These are phyloP conservation scores for Antennarius maculatus DNA, from an alignment of 2,797 vertebrate genomes.

Conservation along the genomic window DNA sequence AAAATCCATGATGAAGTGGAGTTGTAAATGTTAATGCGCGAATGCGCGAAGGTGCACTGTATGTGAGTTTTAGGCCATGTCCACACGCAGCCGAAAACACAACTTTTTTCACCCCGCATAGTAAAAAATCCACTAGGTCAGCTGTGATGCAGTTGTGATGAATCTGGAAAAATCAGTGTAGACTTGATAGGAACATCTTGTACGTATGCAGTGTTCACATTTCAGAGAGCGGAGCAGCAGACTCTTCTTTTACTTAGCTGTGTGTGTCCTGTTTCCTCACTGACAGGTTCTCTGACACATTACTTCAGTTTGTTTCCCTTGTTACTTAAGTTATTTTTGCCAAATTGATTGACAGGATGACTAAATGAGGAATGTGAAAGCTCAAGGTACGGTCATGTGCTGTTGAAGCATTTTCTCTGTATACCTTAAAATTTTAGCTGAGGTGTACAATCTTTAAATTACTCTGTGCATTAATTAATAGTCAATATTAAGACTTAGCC, in stretches of 20 bases:
- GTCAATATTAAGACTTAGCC: neutral
- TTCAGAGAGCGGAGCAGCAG: constrained; percentile 4
- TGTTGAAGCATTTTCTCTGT: too few relatives aligned
- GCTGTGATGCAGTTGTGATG: neutral
- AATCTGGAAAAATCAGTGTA: constrained; percentile 3
- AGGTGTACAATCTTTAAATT: too few relatives aligned
- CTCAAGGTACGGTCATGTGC: too few relatives aligned
- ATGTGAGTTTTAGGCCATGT: too few relatives aligned
- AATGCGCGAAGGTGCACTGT: too few relatives aligned
- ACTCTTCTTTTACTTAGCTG: neutral
- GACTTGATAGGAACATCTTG: constrained; percentile 1
- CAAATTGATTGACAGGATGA: neutral
- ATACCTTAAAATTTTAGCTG: too few relatives aligned
- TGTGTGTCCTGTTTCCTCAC: neutral
- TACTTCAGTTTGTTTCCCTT: neutral
- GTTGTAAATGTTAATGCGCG: too few relatives aligned
- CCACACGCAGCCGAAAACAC: too few relatives aligned
- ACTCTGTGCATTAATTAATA: too few relatives aligned
- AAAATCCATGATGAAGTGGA: too few relatives aligned
- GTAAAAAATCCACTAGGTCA: constrained; percentile 5
- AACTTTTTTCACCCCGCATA: too few relatives aligned
- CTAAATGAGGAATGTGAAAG: neutral
- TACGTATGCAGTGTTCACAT: constrained; percentile 6
- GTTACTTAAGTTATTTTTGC: neutral
- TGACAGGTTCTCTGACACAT: constrained; percentile 12